Evolutionary conservation across 2,113 vertebrate species (phyloP), one percentile per base, ranked within the genome.

Genomic region (Lota lota): DNA sequence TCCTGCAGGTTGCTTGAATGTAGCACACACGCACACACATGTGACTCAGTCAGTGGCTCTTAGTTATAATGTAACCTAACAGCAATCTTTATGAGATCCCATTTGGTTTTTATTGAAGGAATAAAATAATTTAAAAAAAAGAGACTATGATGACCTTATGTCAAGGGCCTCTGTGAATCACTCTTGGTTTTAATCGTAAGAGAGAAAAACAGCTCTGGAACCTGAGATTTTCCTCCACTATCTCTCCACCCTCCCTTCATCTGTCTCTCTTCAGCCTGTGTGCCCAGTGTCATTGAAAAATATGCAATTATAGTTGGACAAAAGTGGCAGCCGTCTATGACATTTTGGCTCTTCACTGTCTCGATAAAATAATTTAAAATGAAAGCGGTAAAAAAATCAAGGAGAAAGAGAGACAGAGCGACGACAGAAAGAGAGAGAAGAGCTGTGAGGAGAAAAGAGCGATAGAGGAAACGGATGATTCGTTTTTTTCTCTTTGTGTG

Each of bases 131-230:
- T 47, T 7, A 47, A 8, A 47, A 11, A 47, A 47, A 47, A 47
- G 64, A 82, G 69, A 80, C 86, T 85, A 76, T 79, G 40, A 33
- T 87, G 89, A 85, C 76, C 72, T 7, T 24, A 61, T 68, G 74
- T 69, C 70, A 66, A 28, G 61, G 70, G 20, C 54, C 79, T 70
- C 70, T 73, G 22, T 66, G 53, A 62, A 83, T 76, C 70, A 76
- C 80, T 85, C 72, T 79, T 68, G 77, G 79, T 83, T 80, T 89
- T 79, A 80, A 67, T 61, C 72, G 81, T 69, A 74, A 67, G 36
- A 79, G 75, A 47, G 75, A 77, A 15, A 65, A 76, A 68, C 75
- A 72, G 73, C 69, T 80, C 76, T 0, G 64, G 82, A 70, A 86
- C 72, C 67, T 63, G 11, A 47, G 54, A 50, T 61, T 69, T 66